These are phyloP conservation scores for Drosophila subquinaria DNA, from an alignment of 2,888 invertebrate species.

Conservation along the genomic window DNA sequence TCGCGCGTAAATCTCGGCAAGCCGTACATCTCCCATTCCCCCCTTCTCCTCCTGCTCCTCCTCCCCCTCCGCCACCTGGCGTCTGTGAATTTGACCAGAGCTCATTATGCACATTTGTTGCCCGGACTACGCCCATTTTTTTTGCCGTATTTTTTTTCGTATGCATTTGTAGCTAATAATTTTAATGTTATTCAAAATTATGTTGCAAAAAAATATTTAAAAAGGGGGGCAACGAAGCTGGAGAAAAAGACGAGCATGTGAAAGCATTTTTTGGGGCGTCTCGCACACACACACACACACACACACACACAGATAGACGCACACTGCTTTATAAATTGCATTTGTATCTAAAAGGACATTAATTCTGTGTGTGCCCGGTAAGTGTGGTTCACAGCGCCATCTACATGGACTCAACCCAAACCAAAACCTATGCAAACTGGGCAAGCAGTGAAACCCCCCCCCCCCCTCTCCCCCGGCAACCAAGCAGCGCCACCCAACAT, in stretches of 20 bases:
- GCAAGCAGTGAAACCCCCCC: conserved; percentile 38
- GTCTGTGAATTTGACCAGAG: conserved; percentile 67
- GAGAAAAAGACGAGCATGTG: conserved; percentile 49
- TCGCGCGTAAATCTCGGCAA: conserved; percentile 74
- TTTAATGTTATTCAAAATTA: conserved; percentile 83
- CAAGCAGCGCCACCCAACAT: conserved; percentile 21
- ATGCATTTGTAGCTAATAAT: conserved; percentile 82
- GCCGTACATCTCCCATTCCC: conserved; percentile 9
- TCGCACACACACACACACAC: conserved; percentile 24
- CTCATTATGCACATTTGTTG: conserved; percentile 84
- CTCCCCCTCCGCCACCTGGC: conserved; percentile 8
- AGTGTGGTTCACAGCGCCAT: conserved; percentile 52
- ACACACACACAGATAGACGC: conserved; percentile 3
- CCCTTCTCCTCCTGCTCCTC: not conserved
- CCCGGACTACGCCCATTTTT: conserved; percentile 67
- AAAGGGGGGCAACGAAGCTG: conserved; percentile 27
- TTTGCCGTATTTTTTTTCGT: conserved; percentile 17
- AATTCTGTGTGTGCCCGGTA: conserved; percentile 64
- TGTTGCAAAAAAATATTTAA: conserved; percentile 59
- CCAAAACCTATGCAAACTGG: not conserved
- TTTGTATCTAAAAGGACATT: conserved; percentile 81
- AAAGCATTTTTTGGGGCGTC: conserved; percentile 59
- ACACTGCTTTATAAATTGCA: conserved; percentile 78
- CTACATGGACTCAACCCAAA: conserved; percentile 18
- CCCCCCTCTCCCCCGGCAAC: not conserved